Evolutionary conservation across 1,140 invertebrate genomes (phyloP), one percentile per base, ranked within the genome.

Genomic region (Drosophila mayri): DNA sequence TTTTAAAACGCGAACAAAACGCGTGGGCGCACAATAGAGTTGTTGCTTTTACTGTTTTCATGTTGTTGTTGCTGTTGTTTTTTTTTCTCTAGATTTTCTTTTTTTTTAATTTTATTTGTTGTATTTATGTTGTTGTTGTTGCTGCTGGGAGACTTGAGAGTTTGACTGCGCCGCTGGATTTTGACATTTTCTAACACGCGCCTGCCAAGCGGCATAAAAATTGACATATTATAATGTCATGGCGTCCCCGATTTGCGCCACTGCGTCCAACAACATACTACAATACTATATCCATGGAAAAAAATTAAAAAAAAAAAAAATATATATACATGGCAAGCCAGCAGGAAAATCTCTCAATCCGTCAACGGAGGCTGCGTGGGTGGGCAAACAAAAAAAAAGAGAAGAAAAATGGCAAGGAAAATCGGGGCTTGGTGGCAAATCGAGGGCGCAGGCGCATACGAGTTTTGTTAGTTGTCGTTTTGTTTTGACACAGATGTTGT

Each of bases 211-310:
- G 78, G 81, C 85, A 90, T 90, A 90, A 90, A 90, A 90, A 90
- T 90, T 90, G 85, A 90, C 85, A 90, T 90, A 90, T 90, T 90
- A 90, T 87, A 90, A 90, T 90, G 85, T 88, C 86, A 88, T 90
- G 85, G 78, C 85, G 85, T 90, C 76, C 85, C 81, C 84, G 84
- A 88, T 88, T 88, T 88, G 85, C 85, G 84, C 84, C 85, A 88
- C 84, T 88, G 84, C 84, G 81, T 88, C 84, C 76, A 78, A 76
- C 60, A 72, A 60, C 70, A 72, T 49, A 43, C 8, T 43, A 79
- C 72, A 68, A 25, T 52, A n/a, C n/a, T n/a, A 54, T 38, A 72
- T 54, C 50, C 38, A 67, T 52, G 70, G 6, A 37, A 38, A 65
- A 61, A 40, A 61, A 72, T 16, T 25, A 16, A 10, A 30, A n/a